Percentiles rank a stretch among this genome's conserved stretches.
Conservation (phyloP, 2,797 vertebrate species). For the Liparis tanakae region DNA sequence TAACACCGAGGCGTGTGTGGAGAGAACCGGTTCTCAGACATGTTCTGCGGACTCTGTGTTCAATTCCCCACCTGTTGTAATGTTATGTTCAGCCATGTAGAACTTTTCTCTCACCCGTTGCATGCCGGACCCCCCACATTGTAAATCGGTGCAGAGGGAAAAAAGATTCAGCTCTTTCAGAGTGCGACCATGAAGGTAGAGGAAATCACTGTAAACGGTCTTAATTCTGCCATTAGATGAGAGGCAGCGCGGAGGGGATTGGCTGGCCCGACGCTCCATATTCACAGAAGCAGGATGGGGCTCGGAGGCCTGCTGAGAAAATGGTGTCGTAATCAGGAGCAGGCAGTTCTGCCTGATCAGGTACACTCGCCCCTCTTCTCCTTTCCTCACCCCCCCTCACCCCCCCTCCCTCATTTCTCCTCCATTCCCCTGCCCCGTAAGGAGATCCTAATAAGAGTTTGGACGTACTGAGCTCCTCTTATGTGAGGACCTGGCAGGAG, state of each 20-base stretch:
- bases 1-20: conserved; percentile 30
- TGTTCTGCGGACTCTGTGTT: conserved; percentile 57
- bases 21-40: conserved; percentile 44
- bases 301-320: conserved; percentile 96
- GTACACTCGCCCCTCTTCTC: conserved; percentile 86
- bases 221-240: conserved; percentile 99
- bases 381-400: conserved; percentile 67
- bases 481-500: conserved; percentile 80
- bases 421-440: conserved; percentile 82
- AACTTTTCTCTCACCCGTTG: conserved; percentile 79
- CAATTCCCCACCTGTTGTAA: conserved; percentile 81
- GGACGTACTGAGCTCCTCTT: conserved; percentile 80
- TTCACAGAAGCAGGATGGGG: conserved; percentile 98
- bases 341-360: conserved; percentile 96
- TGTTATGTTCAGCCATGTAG: conserved; percentile 82
- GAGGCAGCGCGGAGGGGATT: conserved; percentile 90
- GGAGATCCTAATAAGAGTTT: conserved; percentile 92
- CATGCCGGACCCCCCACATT: conserved; percentile 84
- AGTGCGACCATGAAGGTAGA: conserved; percentile 83
- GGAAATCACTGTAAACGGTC: conserved; percentile 99
- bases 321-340: conserved; percentile 99
- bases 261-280: conserved; percentile 93
- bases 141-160: conserved; percentile 73
- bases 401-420: conserved; percentile 55
- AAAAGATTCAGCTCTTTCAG: conserved; percentile 76